Percentiles rank a stretch among this genome's conserved stretches.
Evolutionary conservation across 2,888 invertebrate species (phyloP).

Genomic region (Hydrotaea cyrtoneurina): DNA sequence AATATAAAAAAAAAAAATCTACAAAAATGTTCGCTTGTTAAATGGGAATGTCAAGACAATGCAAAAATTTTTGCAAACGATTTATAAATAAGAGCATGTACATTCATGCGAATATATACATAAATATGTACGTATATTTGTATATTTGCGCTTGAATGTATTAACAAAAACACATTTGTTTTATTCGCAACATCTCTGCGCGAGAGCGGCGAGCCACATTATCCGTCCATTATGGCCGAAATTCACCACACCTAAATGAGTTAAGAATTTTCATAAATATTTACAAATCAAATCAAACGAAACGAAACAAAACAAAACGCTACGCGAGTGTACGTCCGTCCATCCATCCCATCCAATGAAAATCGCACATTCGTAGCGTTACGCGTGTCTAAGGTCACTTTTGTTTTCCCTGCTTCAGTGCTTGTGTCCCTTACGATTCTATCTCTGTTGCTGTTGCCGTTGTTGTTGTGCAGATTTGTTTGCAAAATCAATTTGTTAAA

Average conservation of each 20-base stretch:
- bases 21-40: not conserved
- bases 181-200: not conserved
- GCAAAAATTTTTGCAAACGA: constrained; percentile 8
- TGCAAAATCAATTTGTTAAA: constrained; percentile 25
- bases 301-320: not conserved
- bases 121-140: not conserved
- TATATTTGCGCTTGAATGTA: not conserved
- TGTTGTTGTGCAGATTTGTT: constrained; percentile 27
- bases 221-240: constrained; percentile 9
- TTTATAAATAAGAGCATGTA: too few relatives aligned
- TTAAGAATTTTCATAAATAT: constrained; percentile 19
- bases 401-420: not conserved
- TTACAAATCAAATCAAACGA: constrained; percentile 30
- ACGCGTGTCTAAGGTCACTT: constrained; percentile 61
- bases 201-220: not conserved
- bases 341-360: not conserved
- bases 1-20: not conserved
- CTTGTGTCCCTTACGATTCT: not conserved
- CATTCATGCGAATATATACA: too few relatives aligned
- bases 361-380: constrained; percentile 7
- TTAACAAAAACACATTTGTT: too few relatives aligned
- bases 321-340: not conserved
- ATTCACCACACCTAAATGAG: constrained; percentile 47
- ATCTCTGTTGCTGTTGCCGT: not conserved
- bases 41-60: constrained; percentile 43